phyloP scores from a whole-genome alignment of 2,888 invertebrate genomes.

The Leistus spinibarbis region DNA sequence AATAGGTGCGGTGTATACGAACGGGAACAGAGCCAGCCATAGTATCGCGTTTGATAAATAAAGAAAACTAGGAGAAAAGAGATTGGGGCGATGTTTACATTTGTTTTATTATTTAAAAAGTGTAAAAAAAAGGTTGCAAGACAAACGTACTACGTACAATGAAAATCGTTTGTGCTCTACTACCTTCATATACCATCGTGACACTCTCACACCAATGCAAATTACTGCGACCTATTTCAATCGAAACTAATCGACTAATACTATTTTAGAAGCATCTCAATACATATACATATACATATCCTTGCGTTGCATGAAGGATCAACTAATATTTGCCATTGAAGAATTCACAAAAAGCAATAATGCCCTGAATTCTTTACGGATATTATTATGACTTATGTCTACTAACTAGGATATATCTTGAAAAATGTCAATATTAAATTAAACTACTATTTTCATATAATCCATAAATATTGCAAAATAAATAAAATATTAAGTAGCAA shows the following conservation, averaged over 20 bases:
- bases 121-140: background rate
- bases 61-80: background rate
- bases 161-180: background rate
- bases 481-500: no score
- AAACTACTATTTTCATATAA: no score
- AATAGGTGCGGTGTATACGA: background rate
- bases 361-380: no score
- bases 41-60: background rate
- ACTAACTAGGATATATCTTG: no score
- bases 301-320: no score
- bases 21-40: no score
- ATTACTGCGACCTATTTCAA: background rate
- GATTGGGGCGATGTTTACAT: background rate
- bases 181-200: background rate
- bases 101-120: background rate
- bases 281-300: background rate
- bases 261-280: background rate
- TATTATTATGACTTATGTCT: no score
- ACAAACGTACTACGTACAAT: background rate
- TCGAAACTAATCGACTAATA: background rate
- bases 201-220: background rate
- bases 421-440: no score
- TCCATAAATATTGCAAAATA: no score
- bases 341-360: no score
- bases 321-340: no score